Base-by-base conservation (phyloP, 1,140 invertebrate genomes). In the Hylaeus anthracinus region DNA sequence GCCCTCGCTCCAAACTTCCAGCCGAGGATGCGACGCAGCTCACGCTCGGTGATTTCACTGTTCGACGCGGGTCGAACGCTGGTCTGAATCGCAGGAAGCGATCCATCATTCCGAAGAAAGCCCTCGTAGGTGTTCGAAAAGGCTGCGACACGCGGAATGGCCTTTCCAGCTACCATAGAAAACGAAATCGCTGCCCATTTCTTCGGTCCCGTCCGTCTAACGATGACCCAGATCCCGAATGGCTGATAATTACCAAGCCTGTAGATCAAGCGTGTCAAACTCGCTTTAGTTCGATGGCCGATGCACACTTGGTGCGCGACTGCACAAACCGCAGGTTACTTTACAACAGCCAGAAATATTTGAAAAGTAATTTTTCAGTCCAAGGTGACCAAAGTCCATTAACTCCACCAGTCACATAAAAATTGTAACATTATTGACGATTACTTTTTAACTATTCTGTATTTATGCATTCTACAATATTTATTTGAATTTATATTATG, bases 221-320 rank as follows among this genome's bases (percentile, higher is more conserved):
- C 80, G 81, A 66, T 87, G 88, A 90, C 90, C 90, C 86, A 90
- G 86, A 88, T 90, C 80, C 79, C 71, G 88, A 89, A 83, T 90
- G 88, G 78, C 77, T 81, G 84, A 89, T 91, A 90, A 90, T 91
- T 90, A 83, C 84, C 64, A 41, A 10, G 51, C 26, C 26, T 26
- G 26, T 26, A 26, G 26, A 26, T 9, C 75, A 56, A 65, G 74
- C 0, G 45, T 8, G 45, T 48, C 45, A 1, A 48, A 48, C 45
- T 48, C 45, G 5, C 8, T 48, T 48, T 48, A 8, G 5, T 8
- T 48, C 45, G 45, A 48, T 6, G 51, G 10, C 9, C 51, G 0
- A 9, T 51, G 6, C 51, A 10, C 51, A 45, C 26, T 26, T 26
- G 26, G 26, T 26, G 26, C 26, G 0, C 26, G 26, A 26, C 26